phyloP scores from a whole-genome alignment of 2,888 invertebrate species.

The Microchrysa polita region DNA sequence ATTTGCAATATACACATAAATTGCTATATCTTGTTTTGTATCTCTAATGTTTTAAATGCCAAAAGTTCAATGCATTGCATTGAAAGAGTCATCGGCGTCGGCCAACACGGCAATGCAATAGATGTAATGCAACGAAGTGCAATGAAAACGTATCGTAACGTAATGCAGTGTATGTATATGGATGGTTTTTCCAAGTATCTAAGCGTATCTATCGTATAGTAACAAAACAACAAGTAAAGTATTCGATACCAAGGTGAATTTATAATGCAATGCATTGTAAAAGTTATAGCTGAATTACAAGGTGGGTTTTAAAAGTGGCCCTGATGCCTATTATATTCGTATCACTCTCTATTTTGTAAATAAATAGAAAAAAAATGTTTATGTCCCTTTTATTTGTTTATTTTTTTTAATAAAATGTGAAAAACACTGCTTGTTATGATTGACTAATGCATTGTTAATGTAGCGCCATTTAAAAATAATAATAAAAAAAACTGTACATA shows the following conservation, averaged over 20 bases:
- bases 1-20: background rate
- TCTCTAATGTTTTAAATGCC: slow-evolving; percentile 39
- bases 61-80: slow-evolving; percentile 42
- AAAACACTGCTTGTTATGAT: no score
- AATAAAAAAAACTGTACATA: no score
- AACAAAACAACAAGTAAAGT: background rate
- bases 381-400: no score
- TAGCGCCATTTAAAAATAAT: no score
- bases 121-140: slow-evolving; percentile 7
- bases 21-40: background rate
- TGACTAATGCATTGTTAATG: no score
- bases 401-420: no score
- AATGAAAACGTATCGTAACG: slow-evolving; percentile 7
- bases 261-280: slow-evolving; percentile 29
- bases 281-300: slow-evolving; percentile 39
- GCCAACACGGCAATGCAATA: background rate
- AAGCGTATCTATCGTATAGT: slow-evolving; percentile 3
- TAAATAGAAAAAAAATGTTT: no score
- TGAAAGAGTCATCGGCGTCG: slow-evolving; percentile 40
- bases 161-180: background rate
- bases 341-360: background rate
- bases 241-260: slow-evolving; percentile 39
- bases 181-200: slow-evolving; percentile 35
- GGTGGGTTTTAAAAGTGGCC: slow-evolving; percentile 22
- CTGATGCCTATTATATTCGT: slow-evolving; percentile 12